Conservation (phyloP, 1,140 invertebrate genomes). For the Drosophila lacteicornis region DNA sequence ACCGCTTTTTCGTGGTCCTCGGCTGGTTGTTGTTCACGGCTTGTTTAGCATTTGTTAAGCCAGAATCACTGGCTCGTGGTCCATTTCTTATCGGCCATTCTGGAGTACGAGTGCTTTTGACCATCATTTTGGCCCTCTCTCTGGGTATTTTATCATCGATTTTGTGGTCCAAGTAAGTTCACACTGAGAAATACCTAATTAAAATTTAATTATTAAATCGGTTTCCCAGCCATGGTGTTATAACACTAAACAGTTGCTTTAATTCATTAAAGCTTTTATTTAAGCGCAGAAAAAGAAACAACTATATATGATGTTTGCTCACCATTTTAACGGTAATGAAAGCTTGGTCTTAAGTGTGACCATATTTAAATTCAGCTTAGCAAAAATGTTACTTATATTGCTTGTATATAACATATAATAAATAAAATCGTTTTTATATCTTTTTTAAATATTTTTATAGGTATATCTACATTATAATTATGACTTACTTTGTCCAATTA, state of each 20-base stretch:
- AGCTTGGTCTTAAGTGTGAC: too few relatives aligned
- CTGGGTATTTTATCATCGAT: constrained; percentile 52
- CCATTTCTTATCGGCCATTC: constrained; percentile 31
- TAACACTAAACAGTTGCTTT: neutral
- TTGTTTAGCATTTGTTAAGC: constrained; percentile 70
- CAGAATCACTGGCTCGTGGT: constrained; percentile 42
- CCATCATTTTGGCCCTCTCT: constrained; percentile 29
- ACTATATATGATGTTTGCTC: too few relatives aligned
- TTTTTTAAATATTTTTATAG: too few relatives aligned
- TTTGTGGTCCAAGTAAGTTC: constrained; percentile 51
- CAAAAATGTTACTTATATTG: too few relatives aligned
- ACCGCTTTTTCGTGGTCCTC: constrained; percentile 29
- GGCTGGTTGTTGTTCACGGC: constrained; percentile 42
- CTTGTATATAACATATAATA: too few relatives aligned
- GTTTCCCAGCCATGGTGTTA: neutral
- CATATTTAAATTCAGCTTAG: too few relatives aligned
- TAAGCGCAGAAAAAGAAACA: too few relatives aligned
- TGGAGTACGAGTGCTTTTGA: constrained; percentile 1
- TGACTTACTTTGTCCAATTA: too few relatives aligned
- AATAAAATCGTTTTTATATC: too few relatives aligned
- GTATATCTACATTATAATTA: too few relatives aligned
- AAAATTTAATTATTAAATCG: too few relatives aligned
- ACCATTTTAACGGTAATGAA: too few relatives aligned
- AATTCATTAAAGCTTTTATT: neutral
- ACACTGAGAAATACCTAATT: constrained; percentile 3